A percentile compares a stretch with the other conserved stretches of the same genome.
Conservation (phyloP, 1,140 invertebrate species). For the Psix sp. region DNA sequence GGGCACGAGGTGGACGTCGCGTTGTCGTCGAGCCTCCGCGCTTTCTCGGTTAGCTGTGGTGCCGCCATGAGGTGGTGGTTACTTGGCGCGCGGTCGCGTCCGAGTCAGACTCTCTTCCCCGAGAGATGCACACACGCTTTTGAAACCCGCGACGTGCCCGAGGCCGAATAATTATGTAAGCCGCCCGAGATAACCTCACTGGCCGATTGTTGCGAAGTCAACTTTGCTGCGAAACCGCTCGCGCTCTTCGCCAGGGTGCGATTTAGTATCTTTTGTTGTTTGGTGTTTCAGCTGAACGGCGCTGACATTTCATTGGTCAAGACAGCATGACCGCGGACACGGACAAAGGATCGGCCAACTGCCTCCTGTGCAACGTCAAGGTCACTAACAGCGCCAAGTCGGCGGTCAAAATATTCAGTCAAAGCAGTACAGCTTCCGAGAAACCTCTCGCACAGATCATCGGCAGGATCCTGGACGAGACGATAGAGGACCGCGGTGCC, state of each 20-base stretch:
- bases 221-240: no score
- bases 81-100: conserved; percentile 16
- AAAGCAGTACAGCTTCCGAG: conserved; percentile 65
- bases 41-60: conserved; percentile 9
- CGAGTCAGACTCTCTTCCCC: no score
- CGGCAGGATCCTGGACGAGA: conserved; percentile 75
- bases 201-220: conserved; percentile 4
- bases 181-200: background rate
- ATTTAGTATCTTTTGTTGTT: conserved; percentile 1
- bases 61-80: conserved; percentile 39
- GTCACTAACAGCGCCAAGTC: conserved; percentile 77
- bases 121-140: no score
- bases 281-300: conserved; percentile 9
- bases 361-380: conserved; percentile 79
- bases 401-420: conserved; percentile 76
- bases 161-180: conserved; percentile 13
- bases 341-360: conserved; percentile 69
- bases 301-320: no score
- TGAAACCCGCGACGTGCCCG: conserved; percentile 8
- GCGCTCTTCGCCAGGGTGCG: no score
- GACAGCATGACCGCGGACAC: conserved; percentile 66
- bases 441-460: conserved; percentile 75
- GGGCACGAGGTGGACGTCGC: no score
- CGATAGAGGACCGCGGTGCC: conserved; percentile 74
- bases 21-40: no score